These are phyloP conservation scores for Adelognathus sp. DNA, from an alignment of 2,888 invertebrate species.

Conservation along the genomic window DNA sequence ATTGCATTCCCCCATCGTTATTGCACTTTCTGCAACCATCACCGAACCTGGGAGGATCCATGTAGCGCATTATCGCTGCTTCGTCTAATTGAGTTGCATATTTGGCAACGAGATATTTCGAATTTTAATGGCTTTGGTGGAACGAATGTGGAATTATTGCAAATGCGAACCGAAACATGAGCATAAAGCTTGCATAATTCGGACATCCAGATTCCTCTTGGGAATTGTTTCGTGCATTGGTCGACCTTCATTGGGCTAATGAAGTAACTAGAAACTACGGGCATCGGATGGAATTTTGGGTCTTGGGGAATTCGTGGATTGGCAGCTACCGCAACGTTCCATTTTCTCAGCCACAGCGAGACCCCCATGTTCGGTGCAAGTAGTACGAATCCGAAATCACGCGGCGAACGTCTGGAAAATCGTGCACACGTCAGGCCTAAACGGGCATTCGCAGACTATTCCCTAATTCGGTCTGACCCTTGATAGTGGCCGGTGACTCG, in stretches of 20 bases:
- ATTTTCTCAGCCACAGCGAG: slow-evolving; percentile 6
- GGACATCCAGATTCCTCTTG: not conserved
- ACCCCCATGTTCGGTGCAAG: not conserved
- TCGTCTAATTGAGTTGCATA: slow-evolving; percentile 57
- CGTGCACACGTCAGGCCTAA: slow-evolving; percentile 45
- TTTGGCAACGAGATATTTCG: slow-evolving; percentile 50
- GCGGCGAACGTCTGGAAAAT: slow-evolving; percentile 30
- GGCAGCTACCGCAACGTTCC: slow-evolving; percentile 10
- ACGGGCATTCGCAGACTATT: slow-evolving; percentile 56
- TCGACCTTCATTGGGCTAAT: not conserved
- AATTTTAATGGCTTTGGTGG: slow-evolving; percentile 4
- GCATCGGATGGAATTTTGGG: slow-evolving; percentile 11
- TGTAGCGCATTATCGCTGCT: slow-evolving; percentile 25
- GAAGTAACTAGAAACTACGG: not conserved
- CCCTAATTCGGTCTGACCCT: slow-evolving; percentile 69
- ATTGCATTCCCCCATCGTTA: slow-evolving; percentile 55
- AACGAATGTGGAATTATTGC: not conserved
- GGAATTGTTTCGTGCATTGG: not conserved
- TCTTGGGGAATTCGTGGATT: not conserved
- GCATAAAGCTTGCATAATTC: not conserved
- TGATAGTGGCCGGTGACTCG: slow-evolving; percentile 45
- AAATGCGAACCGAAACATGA: not conserved
- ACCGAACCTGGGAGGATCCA: slow-evolving; percentile 6
- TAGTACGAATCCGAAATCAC: slow-evolving; percentile 51
- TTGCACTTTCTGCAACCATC: slow-evolving; percentile 41